Base-by-base conservation (phyloP, 2,113 vertebrate species). In the Tragelaphus buxtoni region DNA sequence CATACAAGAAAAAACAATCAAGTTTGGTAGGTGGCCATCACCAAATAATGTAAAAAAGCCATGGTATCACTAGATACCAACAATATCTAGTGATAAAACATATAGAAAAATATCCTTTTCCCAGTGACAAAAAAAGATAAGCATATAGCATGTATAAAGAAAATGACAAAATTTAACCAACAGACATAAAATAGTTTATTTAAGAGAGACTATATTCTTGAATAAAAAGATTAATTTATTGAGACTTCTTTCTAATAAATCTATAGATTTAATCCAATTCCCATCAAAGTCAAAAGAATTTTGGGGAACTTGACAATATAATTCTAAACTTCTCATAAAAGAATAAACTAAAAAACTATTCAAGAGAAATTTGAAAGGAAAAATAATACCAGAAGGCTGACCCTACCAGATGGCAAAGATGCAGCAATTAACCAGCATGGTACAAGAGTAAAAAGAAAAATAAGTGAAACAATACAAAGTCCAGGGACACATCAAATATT, bases 151-250 rank as follows among this genome's bases (percentile, higher is more conserved):
- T 86, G n/a, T 94, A 84, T 83, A 63, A 96, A 63, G 77, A 90
- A 93, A 88, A 92, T 76, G 14, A 94, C n/a, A 92, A 93, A 92
- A 87, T 39, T 72, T 90, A 91, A 81, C 28, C 93, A 74, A 77
- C 89, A 22, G 35, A 74, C 39, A 88, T 80, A 72, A 55, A 92
- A 92, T 13, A 63, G 82, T 79, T 92, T 94, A 94, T 86, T 83
- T 74, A 45, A 77, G 39, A 90, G 26, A 81, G 39, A 74, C 10
- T 30, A 95, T 45, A 85, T 58, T 65, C 39, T 39, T 45, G 30
- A 58, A 81, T 56, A 42, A 60, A 83, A 87, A 83, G 14, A 53
- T 39, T 35, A 35, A 42, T 42, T 42, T 42, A 42, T 42, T 42
- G 39, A 42, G 4, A 42, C 39, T 42, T 42, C 39, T 42, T 42